Evolutionary conservation across 1,140 invertebrate species (phyloP).

Genomic region (Neomicropteryx cornuta): DNA sequence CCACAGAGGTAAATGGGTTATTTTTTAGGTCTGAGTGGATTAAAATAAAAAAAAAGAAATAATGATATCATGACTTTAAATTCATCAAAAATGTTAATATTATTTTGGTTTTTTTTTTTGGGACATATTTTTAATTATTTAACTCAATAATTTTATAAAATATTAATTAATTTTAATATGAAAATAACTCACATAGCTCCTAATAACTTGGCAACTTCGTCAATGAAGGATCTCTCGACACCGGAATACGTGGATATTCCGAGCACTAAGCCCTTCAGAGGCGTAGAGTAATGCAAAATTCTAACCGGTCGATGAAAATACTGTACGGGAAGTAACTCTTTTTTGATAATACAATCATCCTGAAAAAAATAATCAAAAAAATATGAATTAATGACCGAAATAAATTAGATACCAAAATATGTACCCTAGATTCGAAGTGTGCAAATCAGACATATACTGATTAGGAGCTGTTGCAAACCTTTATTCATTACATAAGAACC

Average conservation of each 20-base stretch:
- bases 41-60: neutral
- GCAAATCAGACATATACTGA: too few species aligned
- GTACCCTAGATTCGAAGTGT: too few species aligned
- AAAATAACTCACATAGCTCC: constrained; percentile 62
- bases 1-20: neutral
- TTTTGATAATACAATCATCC: constrained; percentile 34
- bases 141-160: too few species aligned
- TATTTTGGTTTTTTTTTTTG: too few species aligned
- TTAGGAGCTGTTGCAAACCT: too few species aligned
- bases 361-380: constrained; percentile 20
- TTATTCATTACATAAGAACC: too few species aligned
- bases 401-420: too few species aligned
- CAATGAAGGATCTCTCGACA: constrained; percentile 59
- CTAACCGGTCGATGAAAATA: constrained; percentile 34
- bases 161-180: too few species aligned
- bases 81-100: too few species aligned
- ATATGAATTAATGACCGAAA: too few species aligned
- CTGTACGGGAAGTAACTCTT: constrained; percentile 27
- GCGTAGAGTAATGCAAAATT: constrained; percentile 28
- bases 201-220: constrained; percentile 51
- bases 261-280: constrained; percentile 59
- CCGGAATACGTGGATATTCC: constrained; percentile 64
- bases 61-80: neutral
- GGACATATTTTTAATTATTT: too few species aligned
- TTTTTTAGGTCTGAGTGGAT: too few species aligned